Conservation (phyloP, 2,113 vertebrate species). For the Thymallus thymallus region DNA sequence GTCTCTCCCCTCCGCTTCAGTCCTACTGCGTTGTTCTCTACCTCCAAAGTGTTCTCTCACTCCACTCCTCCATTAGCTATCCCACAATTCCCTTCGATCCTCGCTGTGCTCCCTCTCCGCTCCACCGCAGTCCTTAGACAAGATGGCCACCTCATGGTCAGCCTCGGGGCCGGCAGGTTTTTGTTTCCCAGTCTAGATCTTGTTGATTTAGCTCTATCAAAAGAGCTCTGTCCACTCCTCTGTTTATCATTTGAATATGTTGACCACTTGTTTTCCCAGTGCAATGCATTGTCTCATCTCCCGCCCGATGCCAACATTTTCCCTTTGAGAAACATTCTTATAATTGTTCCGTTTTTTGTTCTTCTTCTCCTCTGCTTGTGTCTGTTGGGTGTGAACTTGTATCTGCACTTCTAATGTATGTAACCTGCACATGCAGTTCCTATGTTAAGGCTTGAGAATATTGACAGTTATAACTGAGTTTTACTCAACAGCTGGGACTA, state of each 20-base stretch:
- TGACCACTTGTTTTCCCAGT: neutral
- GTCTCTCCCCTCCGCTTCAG: neutral
- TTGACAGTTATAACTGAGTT: no score
- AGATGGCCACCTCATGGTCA: neutral
- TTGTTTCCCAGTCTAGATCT: neutral
- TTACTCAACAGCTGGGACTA: no score
- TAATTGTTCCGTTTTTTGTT: neutral
- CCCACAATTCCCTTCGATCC: slow-evolving; percentile 27
- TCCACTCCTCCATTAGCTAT: slow-evolving; percentile 28
- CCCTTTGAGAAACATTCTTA: slow-evolving; percentile 9
- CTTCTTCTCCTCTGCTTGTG: slow-evolving; percentile 36
- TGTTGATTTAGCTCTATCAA: no score
- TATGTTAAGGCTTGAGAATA: neutral
- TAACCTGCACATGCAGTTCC: neutral
- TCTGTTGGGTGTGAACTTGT: neutral
- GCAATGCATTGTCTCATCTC: neutral
- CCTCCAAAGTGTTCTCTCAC: neutral
- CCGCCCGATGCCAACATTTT: neutral
- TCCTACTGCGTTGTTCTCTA: neutral
- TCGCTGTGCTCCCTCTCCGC: neutral
- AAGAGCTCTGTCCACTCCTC: no score
- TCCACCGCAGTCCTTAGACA: neutral
- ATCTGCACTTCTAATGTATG: slow-evolving; percentile 14
- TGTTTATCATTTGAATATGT: neutral
- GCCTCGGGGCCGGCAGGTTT: neutral